phyloP scores from a whole-genome alignment of 2,888 invertebrate genomes.

The Cacoxenus indagator region DNA sequence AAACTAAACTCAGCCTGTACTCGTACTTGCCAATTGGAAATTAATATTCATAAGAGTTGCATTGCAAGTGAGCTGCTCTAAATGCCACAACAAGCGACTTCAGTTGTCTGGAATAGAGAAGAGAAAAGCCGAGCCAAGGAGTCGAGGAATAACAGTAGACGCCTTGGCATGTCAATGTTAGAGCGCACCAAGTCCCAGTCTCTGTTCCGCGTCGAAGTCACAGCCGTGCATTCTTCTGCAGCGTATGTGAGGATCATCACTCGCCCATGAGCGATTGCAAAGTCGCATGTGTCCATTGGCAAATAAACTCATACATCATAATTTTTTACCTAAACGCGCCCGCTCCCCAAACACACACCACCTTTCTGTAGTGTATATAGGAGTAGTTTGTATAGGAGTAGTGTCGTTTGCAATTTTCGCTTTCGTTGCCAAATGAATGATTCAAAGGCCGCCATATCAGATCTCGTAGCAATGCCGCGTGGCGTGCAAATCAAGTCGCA shows the following conservation, averaged over 20 bases:
- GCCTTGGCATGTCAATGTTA: slow-evolving; percentile 15
- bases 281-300: slow-evolving; percentile 21
- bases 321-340: slow-evolving; percentile 4
- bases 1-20: no score
- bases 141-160: background rate
- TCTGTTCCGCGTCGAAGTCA: background rate
- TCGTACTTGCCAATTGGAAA: slow-evolving; percentile 16
- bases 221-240: background rate
- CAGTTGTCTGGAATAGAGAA: no score
- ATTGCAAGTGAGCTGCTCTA: slow-evolving; percentile 10
- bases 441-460: background rate
- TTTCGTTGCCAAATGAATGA: slow-evolving; percentile 17
- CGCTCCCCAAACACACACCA: background rate
- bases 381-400: background rate
- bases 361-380: no score
- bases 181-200: background rate
- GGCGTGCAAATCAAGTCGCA: slow-evolving; percentile 51
- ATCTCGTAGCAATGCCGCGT: background rate
- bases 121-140: background rate
- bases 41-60: slow-evolving; percentile 22
- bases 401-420: slow-evolving; percentile 11
- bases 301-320: slow-evolving; percentile 23
- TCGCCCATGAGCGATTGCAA: slow-evolving; percentile 11
- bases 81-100: background rate
- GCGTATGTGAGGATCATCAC: background rate